Percentiles rank a stretch among this genome's conserved stretches.
Conservation (phyloP, 2,888 invertebrate genomes). For the Lasioglossum lativentre region DNA sequence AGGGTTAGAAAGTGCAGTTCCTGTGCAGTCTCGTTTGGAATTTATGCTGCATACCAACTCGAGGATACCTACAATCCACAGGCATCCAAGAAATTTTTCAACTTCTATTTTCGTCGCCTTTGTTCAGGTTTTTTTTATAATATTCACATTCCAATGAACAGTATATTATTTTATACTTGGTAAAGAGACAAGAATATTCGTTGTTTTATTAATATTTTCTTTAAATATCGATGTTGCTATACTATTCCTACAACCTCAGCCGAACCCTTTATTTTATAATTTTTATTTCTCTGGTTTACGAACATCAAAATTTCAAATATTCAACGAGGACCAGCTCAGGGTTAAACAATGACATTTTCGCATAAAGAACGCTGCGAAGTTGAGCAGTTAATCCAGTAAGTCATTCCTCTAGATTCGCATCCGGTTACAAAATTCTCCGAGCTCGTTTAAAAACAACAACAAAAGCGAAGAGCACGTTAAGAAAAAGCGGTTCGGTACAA, state of each 20-base stretch:
- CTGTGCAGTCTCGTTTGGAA: not conserved
- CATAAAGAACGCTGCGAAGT: no score
- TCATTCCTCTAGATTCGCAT: not conserved
- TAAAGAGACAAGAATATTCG: not conserved
- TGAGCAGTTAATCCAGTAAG: no score
- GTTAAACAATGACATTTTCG: no score
- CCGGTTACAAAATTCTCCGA: not conserved
- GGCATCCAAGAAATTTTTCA: not conserved
- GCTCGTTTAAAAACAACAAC: not conserved
- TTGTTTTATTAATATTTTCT: slow-evolving; percentile 10
- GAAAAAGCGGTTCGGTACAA: not conserved
- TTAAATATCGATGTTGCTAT: not conserved
- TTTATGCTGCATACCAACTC: not conserved
- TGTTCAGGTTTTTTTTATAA: slow-evolving; percentile 9
- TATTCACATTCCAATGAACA: slow-evolving; percentile 1
- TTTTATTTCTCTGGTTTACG: not conserved
- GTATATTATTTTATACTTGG: not conserved
- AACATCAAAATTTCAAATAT: not conserved
- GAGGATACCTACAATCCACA: not conserved
- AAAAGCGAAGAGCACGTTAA: not conserved
- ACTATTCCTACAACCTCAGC: not conserved
- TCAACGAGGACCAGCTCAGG: no score
- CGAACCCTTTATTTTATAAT: not conserved
- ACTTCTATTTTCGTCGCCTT: not conserved
- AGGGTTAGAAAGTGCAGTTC: not conserved